Percentiles rank a stretch among this genome's conserved stretches.
Conservation (phyloP, 2,113 vertebrate species). For the Carollia perspicillata region DNA sequence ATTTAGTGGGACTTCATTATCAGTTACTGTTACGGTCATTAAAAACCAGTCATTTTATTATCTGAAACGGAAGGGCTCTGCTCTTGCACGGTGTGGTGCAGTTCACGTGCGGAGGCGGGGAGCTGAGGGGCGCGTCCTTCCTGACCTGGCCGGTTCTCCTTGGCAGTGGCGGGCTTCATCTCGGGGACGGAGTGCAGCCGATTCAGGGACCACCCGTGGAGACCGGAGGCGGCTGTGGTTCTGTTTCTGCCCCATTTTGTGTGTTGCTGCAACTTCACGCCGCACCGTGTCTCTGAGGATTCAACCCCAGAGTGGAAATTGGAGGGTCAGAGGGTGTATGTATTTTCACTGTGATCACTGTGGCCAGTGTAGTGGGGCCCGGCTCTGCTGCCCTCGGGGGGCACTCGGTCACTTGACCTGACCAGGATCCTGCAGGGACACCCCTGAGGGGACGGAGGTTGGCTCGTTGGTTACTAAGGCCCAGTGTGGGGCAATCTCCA, state of each 20-base stretch:
- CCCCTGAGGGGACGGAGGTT: not conserved
- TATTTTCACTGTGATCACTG: not conserved
- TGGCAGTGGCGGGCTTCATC: too few species aligned
- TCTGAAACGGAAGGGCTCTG: not conserved
- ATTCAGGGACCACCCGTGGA: not conserved
- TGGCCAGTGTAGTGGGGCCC: not conserved
- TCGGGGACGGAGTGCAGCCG: too few species aligned
- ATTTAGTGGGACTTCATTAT: not conserved
- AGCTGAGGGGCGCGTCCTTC: not conserved
- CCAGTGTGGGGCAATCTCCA: not conserved
- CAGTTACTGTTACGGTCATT: not conserved
- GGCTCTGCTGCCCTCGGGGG: rapidly evolving
- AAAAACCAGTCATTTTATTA: not conserved
- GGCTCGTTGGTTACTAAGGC: not conserved
- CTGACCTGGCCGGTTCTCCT: not conserved
- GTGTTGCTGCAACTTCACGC: rapidly evolving
- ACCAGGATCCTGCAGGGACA: rapidly evolving
- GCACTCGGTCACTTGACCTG: rapidly evolving
- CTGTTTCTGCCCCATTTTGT: rapidly evolving
- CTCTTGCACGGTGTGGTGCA: not conserved
- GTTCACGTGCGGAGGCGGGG: rapidly evolving
- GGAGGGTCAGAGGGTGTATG: not conserved
- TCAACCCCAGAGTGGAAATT: not conserved
- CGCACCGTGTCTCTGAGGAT: rapidly evolving
- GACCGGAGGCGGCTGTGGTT: rapidly evolving